These are phyloP conservation scores for Buceros bicornis DNA, from an alignment of 2,797 vertebrate species.

Conservation along the genomic window DNA sequence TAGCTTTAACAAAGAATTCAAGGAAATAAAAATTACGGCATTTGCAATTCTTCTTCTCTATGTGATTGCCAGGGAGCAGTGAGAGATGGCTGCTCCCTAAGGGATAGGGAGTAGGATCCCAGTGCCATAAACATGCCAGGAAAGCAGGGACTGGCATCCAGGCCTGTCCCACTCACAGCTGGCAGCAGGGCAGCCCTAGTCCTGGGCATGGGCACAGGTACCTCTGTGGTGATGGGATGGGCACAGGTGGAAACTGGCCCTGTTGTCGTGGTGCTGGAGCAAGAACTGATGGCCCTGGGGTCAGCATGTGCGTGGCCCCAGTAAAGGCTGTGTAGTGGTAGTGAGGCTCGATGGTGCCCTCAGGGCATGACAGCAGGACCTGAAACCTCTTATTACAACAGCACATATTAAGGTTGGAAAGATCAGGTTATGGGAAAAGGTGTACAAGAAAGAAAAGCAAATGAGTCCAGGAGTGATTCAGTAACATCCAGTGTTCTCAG, in stretches of 20 bases:
- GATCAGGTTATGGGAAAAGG: not conserved
- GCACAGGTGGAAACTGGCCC: not conserved
- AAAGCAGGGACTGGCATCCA: not conserved
- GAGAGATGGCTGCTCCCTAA: not conserved
- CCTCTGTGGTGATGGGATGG: not conserved
- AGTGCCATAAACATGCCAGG: not conserved
- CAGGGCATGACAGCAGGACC: not conserved
- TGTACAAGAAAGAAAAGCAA: not conserved
- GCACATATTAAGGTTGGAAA: not conserved
- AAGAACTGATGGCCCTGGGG: rapidly evolving
- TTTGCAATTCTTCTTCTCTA: not conserved
- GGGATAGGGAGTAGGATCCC: not conserved
- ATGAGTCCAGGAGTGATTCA: not conserved
- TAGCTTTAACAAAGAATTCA: not conserved
- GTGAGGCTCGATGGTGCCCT: not conserved
- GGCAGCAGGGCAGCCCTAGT: not conserved
- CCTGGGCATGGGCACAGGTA: too few species aligned
- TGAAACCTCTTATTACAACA: not conserved
- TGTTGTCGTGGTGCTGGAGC: not conserved
- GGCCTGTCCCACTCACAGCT: not conserved
- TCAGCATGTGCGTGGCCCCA: too few species aligned
- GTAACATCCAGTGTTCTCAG: not conserved
- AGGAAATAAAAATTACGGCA: not conserved
- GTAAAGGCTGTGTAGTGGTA: not conserved
- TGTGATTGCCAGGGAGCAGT: not conserved